phyloP scores from a whole-genome alignment of 1,140 invertebrate species.

The Atta cephalotes region DNA sequence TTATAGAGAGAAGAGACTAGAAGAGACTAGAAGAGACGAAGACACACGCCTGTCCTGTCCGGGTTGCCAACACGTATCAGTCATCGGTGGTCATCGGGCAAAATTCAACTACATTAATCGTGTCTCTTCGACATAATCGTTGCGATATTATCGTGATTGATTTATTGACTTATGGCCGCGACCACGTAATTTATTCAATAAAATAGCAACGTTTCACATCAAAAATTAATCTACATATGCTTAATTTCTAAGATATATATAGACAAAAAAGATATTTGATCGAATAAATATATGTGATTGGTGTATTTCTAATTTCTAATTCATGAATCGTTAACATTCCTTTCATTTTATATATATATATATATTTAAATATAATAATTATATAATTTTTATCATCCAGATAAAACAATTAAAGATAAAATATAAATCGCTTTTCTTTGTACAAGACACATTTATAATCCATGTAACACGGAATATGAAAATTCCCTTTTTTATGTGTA shows the following conservation, averaged over 20 bases:
- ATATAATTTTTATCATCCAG: constrained; percentile 10
- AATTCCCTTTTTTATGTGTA: constrained; percentile 73
- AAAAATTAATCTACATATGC: background rate
- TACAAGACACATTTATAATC: constrained; percentile 59
- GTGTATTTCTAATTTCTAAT: background rate
- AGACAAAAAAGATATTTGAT: background rate
- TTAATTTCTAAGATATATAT: too few relatives aligned
- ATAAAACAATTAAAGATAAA: constrained; percentile 14
- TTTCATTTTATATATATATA: background rate
- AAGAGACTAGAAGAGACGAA: constrained; percentile 60
- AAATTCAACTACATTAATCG: constrained; percentile 66
- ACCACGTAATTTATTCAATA: background rate
- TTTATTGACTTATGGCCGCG: background rate
- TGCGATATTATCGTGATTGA: constrained; percentile 2
- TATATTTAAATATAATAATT: background rate
- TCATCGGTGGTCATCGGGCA: constrained; percentile 33
- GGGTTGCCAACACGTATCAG: constrained; percentile 45
- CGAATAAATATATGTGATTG: background rate
- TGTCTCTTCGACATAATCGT: background rate
- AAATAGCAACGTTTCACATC: background rate
- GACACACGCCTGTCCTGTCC: constrained; percentile 32
- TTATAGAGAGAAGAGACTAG: too few relatives aligned
- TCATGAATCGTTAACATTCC: background rate
- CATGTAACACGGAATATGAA: constrained; percentile 56
- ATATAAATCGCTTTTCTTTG: constrained; percentile 36